Base-by-base conservation (phyloP, 2,797 vertebrate genomes). In the Darevskia mixta region DNA sequence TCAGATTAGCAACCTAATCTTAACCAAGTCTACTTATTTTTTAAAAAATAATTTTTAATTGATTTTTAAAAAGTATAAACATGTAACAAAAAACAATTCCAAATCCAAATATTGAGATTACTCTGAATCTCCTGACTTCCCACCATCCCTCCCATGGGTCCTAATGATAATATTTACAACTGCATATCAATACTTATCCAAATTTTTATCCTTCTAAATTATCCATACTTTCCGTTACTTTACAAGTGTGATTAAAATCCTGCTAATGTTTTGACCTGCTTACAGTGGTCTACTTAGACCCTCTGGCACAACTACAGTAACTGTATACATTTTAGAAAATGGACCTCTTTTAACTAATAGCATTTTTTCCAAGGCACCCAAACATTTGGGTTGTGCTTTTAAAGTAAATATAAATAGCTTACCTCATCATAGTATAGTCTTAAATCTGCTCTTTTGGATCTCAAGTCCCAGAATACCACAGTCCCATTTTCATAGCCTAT, bases 351-450 rank as follows among this genome's bases (percentile, higher is more conserved):
- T 71, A 41, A 55, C 38, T 86, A 69, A 87, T 23, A 64, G 61
- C 18, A 85, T 83, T 87, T 72, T 67, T n/a, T 86, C 41, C 71
- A 90, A 87, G n/a, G 45, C 35, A 64, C 35, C 43, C 0, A 6
- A 83, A 45, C 85, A 41, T 67, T 75, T 55, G 66, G 83, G 20
- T 2, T 86, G 43, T 20, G 9, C 85, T 82, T 88, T 85, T 49
- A 82, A 85, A 89, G 86, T 64, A 84, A 81, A 76, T 25, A 78
- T 69, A 90, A 93, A 83, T 69, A 76, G 88, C 98, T 98, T 96
- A 99, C 99, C 98, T 99, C 99, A 95, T 99, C 99, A 61, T 99
- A 99, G 96, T 99, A 98, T 96, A 99, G 97, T 95, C 99, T 98
- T 95, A 99, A 96, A 91, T 99, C 99, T 0, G 98, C 98, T 95